Conservation (phyloP, 1,140 invertebrate species). For the Panagrolaimus sp. region DNA sequence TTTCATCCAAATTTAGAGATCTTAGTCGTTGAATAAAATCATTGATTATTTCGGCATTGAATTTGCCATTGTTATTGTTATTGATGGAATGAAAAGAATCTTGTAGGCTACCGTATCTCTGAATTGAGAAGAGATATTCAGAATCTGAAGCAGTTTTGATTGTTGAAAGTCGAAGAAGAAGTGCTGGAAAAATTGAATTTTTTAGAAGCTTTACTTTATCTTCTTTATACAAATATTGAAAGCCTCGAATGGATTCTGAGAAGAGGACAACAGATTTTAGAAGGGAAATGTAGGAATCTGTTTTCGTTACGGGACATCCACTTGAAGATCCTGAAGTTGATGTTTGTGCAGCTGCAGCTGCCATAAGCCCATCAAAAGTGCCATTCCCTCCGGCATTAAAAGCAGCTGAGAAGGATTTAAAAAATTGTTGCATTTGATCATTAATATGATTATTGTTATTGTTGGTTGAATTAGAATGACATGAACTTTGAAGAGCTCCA, state of each 20-base stretch:
- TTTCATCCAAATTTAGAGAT: conserved; percentile 78
- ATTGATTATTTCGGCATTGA: conserved; percentile 81
- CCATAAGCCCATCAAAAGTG: too few relatives aligned
- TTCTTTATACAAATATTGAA: conserved; percentile 7
- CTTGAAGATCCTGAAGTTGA: conserved; percentile 64
- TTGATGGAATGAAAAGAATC: too few relatives aligned
- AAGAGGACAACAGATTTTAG: conserved; percentile 18
- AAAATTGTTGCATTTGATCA: conserved; percentile 8
- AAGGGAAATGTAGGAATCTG: conserved; percentile 6
- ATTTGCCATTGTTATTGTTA: conserved; percentile 70
- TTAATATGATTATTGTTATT: neutral
- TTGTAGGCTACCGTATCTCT: too few relatives aligned
- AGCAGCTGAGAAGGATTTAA: conserved; percentile 10
- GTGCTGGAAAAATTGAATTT: conserved; percentile 80
- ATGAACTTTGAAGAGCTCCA: neutral
- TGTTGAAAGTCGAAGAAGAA: conserved; percentile 82
- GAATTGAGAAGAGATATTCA: conserved; percentile 64
- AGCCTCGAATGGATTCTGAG: conserved; percentile 19
- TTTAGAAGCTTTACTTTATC: conserved; percentile 10
- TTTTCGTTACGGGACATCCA: conserved; percentile 61
- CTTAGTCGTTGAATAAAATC: conserved; percentile 92
- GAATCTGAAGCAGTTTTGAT: conserved; percentile 71
- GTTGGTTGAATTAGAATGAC: neutral
- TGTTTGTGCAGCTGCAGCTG: conserved; percentile 76
- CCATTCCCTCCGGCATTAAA: too few relatives aligned